Evolutionary conservation across 2,797 vertebrate genomes (phyloP).

Genomic region (Rhinatrema bivittatum): DNA sequence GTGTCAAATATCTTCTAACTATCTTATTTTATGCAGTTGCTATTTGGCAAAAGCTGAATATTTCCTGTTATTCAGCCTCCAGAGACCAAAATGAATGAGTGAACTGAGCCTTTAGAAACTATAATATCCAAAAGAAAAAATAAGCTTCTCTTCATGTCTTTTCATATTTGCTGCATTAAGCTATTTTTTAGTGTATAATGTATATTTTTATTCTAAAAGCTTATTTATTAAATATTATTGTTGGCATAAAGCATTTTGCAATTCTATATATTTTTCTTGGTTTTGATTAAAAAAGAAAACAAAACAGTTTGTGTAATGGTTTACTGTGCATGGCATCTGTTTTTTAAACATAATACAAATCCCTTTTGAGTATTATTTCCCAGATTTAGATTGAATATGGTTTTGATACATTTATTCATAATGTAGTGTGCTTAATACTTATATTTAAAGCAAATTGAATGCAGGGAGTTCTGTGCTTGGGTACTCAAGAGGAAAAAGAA

Average conservation of each 20-base stretch:
- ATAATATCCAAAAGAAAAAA: slow-evolving; percentile 8
- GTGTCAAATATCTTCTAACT: too few species aligned
- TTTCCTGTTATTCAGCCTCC: too few species aligned
- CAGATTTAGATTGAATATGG: slow-evolving; percentile 54
- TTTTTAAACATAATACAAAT: slow-evolving; percentile 50
- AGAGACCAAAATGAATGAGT: too few species aligned
- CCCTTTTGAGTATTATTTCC: slow-evolving; percentile 44
- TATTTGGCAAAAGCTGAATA: too few species aligned
- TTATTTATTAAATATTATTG: slow-evolving; percentile 24
- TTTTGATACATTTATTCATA: slow-evolving; percentile 49
- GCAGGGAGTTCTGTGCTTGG: slow-evolving; percentile 51
- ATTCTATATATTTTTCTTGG: slow-evolving; percentile 16
- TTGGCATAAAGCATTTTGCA: slow-evolving; percentile 4
- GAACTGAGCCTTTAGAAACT: too few species aligned
- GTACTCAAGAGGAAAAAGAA: slow-evolving; percentile 50
- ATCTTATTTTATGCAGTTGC: too few species aligned
- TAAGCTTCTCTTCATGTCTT: slow-evolving; percentile 2
- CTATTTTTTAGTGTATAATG: slow-evolving; percentile 23
- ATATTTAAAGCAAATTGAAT: slow-evolving; percentile 57
- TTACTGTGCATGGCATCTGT: slow-evolving; percentile 43
- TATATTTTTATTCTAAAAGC: slow-evolving; percentile 34
- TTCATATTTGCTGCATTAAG: slow-evolving; percentile 22
- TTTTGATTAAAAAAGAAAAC: slow-evolving; percentile 36
- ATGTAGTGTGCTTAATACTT: slow-evolving; percentile 43
- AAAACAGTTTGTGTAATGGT: slow-evolving; percentile 37